Conservation (phyloP, 1,140 invertebrate genomes). For the Oscheius sp. region DNA sequence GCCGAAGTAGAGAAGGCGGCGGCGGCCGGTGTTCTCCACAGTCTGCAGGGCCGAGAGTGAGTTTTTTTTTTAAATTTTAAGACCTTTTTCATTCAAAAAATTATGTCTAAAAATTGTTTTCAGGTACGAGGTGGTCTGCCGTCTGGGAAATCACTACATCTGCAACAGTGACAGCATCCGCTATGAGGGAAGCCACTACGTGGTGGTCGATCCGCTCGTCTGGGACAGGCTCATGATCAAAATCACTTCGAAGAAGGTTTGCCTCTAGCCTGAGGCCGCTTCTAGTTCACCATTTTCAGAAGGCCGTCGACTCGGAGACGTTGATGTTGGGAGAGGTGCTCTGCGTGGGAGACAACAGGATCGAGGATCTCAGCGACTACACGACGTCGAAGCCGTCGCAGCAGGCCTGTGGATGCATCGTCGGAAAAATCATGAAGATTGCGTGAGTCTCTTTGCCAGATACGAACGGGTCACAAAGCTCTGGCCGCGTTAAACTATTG, state of each 20-base stretch:
- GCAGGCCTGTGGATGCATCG: not conserved
- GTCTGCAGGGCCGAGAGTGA: too few relatives aligned
- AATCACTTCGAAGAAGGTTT: not conserved
- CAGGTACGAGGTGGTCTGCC: slow-evolving; percentile 9
- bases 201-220: not conserved
- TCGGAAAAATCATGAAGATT: not conserved
- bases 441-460: not conserved
- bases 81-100: not conserved
- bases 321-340: not conserved
- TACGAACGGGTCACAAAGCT: too few relatives aligned
- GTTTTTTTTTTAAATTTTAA: not conserved
- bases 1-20: not conserved
- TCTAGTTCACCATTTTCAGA: not conserved
- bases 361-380: not conserved
- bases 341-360: not conserved
- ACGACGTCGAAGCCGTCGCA: not conserved
- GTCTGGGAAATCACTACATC: not conserved
- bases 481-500: not conserved
- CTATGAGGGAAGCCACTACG: not conserved
- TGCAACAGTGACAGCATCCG: slow-evolving; percentile 15
- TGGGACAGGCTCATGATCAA: not conserved
- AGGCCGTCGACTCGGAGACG: not conserved
- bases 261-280: not conserved
- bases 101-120: not conserved
- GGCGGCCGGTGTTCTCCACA: too few relatives aligned